Evolutionary conservation across 1,140 invertebrate genomes (phyloP), one percentile per base, ranked within the genome.

Genomic region (Anastrepha ludens): DNA sequence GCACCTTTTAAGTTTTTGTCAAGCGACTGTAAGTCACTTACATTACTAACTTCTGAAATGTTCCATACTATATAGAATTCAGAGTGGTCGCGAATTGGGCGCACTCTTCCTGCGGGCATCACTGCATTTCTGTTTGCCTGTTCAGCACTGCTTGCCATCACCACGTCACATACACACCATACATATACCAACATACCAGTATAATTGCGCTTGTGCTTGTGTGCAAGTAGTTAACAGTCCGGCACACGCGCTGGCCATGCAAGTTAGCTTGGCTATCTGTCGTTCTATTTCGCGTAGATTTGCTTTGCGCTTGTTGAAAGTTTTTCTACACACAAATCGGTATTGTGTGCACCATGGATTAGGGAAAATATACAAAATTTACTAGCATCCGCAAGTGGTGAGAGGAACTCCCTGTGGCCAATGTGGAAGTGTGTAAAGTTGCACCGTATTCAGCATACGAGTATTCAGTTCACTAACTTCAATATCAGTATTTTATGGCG

Each of bases 381-480:
- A 47, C 15, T 74, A 15, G 11, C 29, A 70, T 41, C 65, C 65
- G 65, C 39, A 70, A 70, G 15, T 11, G 65, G 3, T 2, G 20
- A 9, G 20, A 9, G 7, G 65, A 44, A 3, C 20, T 20, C n/a
- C 20, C 62, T 6, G n/a, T 20, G 62, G n/a, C 62, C 17, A 29
- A 20, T 9, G 67, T 44, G 41, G 3, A 44, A 74, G 41, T 74
- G 67, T 74, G 67, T 44, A 74, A 44, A 44, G 39, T 44, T 41
- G 67, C 67, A 29, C 29, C 29, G 1, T 29, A 29, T 29, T 29
- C 29, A 11, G 67, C 39, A 74, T 74, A n/a, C n/a, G n/a, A n/a
- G n/a, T n/a, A 74, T 74, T 47, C 67, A 74, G 67, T 74, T 74
- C 67, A 44, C 67, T 47, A 44, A 70, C 67, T 70, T 44, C 67